Evolutionary conservation across 2,113 vertebrate genomes (phyloP).

Genomic region (Callaeas wilsoni): DNA sequence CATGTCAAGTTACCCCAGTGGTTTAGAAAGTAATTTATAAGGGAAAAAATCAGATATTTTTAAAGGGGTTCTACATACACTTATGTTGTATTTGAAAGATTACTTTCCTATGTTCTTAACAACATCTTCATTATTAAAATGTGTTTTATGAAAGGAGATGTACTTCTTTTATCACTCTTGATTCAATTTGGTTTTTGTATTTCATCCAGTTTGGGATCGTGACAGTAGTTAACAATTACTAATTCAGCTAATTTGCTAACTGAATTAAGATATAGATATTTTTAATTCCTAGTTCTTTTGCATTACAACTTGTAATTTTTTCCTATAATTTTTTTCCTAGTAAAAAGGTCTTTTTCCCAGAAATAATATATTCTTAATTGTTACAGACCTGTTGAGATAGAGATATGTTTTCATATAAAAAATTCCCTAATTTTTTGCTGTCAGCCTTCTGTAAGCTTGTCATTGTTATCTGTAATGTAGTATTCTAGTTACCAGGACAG

Average conservation of each 20-base stretch:
- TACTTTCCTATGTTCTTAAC: not conserved
- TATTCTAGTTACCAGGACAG: not conserved
- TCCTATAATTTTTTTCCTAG: not conserved
- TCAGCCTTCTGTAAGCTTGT: not conserved
- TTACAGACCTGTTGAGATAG: not conserved
- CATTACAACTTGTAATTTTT: not conserved
- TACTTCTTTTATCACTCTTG: not conserved
- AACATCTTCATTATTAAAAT: not conserved
- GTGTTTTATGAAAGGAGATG: not conserved
- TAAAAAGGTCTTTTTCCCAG: not conserved
- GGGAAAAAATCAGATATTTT: not conserved
- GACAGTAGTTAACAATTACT: not conserved
- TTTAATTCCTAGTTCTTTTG: not conserved
- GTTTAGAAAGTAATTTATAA: not conserved
- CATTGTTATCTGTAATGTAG: not conserved
- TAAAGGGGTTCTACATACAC: not conserved
- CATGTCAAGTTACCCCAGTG: not conserved
- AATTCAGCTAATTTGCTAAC: not conserved
- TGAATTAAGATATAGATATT: not conserved
- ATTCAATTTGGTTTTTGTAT: not conserved
- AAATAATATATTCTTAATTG: not conserved
- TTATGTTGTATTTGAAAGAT: not conserved
- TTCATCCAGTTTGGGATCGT: not conserved
- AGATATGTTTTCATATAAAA: not conserved
- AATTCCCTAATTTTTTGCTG: not conserved